Percentiles rank a stretch among this genome's conserved stretches.
Evolutionary conservation across 2,888 invertebrate genomes (phyloP).

Genomic region (Blastobasis adustella): DNA sequence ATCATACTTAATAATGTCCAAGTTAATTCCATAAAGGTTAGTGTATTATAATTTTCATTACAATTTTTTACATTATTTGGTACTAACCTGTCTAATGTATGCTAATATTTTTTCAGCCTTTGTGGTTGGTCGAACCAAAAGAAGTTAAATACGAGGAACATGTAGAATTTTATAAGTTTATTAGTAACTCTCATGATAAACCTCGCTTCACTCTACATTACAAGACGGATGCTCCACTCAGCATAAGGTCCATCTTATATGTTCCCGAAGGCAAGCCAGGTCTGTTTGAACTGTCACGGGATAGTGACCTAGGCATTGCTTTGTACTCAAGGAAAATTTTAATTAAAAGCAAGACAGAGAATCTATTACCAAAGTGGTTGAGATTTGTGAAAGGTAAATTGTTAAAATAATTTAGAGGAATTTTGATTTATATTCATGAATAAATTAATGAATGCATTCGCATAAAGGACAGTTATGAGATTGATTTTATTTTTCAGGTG

Average conservation of each 20-base stretch:
- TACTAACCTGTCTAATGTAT: neutral
- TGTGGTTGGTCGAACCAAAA: constrained; percentile 96
- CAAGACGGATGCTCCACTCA: constrained; percentile 93
- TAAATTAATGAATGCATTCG: no score
- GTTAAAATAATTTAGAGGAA: neutral
- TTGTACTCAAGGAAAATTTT: constrained; percentile 94
- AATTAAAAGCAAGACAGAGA: constrained; percentile 93
- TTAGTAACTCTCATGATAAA: constrained; percentile 88
- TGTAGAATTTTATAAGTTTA: constrained; percentile 93
- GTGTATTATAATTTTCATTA: constrained; percentile 2
- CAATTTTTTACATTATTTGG: constrained; percentile 6
- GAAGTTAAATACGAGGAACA: constrained; percentile 90
- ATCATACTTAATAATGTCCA: constrained; percentile 92
- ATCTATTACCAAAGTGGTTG: constrained; percentile 95
- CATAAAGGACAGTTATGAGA: neutral
- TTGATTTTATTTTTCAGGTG: constrained; percentile 71
- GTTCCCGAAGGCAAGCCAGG: constrained; percentile 95
- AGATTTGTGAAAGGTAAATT: constrained; percentile 90
- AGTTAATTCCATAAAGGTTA: constrained; percentile 88
- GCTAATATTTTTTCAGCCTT: constrained; percentile 75
- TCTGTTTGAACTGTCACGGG: constrained; percentile 91
- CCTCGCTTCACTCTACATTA: constrained; percentile 95
- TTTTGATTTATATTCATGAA: no score
- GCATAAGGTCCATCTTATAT: constrained; percentile 92
- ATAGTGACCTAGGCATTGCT: constrained; percentile 88